phyloP scores from a whole-genome alignment of 1,140 invertebrate species.

The Hermatobates lingyangjiaoensis region DNA sequence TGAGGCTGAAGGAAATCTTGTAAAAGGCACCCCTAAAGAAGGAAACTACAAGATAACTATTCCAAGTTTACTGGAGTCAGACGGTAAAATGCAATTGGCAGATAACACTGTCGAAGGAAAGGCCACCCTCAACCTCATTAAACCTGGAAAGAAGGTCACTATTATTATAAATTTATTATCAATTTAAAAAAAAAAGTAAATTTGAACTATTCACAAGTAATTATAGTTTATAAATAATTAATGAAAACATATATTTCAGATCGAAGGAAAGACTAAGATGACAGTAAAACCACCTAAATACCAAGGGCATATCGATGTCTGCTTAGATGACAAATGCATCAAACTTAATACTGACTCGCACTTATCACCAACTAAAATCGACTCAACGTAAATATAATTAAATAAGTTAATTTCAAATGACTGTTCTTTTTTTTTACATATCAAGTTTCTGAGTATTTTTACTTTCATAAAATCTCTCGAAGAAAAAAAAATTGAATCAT shows the following conservation, averaged over 20 bases:
- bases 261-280: slow-evolving; percentile 25
- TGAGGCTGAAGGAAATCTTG: too few relatives aligned
- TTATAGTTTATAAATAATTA: too few relatives aligned
- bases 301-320: slow-evolving; percentile 35
- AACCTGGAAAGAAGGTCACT: too few relatives aligned
- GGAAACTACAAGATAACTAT: too few relatives aligned
- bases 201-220: neutral
- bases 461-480: too few relatives aligned
- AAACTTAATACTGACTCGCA: slow-evolving; percentile 15
- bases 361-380: too few relatives aligned
- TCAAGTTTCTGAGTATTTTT: too few relatives aligned
- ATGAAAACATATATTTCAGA: slow-evolving; percentile 11
- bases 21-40: too few relatives aligned
- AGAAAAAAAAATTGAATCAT: too few relatives aligned
- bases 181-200: neutral
- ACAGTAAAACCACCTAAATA: slow-evolving; percentile 33
- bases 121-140: neutral
- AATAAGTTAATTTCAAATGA: too few relatives aligned
- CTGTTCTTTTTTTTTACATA: too few relatives aligned
- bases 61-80: neutral
- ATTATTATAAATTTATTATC: neutral
- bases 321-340: slow-evolving; percentile 43
- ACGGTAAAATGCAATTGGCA: neutral
- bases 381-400: too few relatives aligned
- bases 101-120: neutral